phyloP scores from a whole-genome alignment of 2,888 invertebrate genomes.

The Rhagonycha fulva region DNA sequence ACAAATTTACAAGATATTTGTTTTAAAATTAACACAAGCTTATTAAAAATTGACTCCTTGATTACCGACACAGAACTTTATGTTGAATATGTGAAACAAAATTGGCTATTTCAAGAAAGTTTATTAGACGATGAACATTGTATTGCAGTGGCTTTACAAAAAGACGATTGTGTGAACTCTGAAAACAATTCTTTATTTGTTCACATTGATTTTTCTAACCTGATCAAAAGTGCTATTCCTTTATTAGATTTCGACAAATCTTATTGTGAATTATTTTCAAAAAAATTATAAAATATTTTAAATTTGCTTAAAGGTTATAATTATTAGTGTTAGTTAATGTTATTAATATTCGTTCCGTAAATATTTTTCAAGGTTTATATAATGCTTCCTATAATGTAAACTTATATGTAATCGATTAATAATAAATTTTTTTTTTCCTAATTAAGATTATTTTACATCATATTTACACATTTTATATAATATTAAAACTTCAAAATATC shows the following conservation, averaged over 20 bases:
- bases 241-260: conserved; percentile 58
- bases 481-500: no score
- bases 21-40: conserved; percentile 68
- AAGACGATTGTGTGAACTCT: conserved; percentile 32
- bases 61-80: conserved; percentile 69
- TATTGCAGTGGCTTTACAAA: conserved; percentile 72
- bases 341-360: conserved; percentile 6
- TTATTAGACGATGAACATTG: conserved; percentile 76
- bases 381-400: neutral
- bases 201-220: conserved; percentile 61
- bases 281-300: conserved; percentile 49
- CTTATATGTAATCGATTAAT: neutral
- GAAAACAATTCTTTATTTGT: conserved; percentile 21
- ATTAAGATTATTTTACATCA: neutral
- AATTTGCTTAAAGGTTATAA: neutral
- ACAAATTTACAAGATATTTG: conserved; percentile 75
- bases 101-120: conserved; percentile 86
- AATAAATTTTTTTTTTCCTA: neutral
- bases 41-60: conserved; percentile 55
- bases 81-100: conserved; percentile 61
- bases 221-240: conserved; percentile 62
- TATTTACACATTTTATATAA: no score
- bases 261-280: conserved; percentile 63
- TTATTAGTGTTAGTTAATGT: neutral
- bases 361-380: neutral